Evolutionary conservation across 2,113 vertebrate genomes (phyloP).

Genomic region (Cebus imitator): DNA sequence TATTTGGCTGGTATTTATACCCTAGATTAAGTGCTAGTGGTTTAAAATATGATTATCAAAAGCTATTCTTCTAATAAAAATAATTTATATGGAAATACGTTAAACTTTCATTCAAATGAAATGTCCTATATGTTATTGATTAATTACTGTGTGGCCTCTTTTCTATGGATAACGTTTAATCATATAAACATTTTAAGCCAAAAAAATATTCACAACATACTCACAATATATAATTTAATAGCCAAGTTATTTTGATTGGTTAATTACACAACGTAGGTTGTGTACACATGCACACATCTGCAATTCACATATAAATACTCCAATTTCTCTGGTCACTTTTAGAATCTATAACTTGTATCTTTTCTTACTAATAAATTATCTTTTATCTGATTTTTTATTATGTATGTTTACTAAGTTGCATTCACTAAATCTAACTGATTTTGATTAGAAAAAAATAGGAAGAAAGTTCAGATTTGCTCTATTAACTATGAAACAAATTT

Average conservation of each 20-base stretch:
- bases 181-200: background rate
- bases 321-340: background rate
- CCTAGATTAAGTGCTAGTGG: background rate
- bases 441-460: background rate
- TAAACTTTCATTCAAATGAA: background rate
- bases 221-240: background rate
- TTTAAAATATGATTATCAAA: background rate
- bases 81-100: background rate
- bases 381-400: slow-evolving; percentile 23
- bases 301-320: background rate
- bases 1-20: background rate
- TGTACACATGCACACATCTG: background rate
- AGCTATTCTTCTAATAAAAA: background rate
- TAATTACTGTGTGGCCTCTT: background rate
- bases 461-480: background rate
- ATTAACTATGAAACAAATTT: background rate
- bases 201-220: background rate
- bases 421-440: background rate
- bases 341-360: background rate
- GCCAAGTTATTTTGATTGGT: background rate
- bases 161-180: background rate
- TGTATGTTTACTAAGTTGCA: background rate
- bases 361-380: background rate
- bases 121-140: background rate
- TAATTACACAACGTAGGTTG: background rate